Conservation (phyloP, 2,888 invertebrate genomes). For the Cephus pulcher region DNA sequence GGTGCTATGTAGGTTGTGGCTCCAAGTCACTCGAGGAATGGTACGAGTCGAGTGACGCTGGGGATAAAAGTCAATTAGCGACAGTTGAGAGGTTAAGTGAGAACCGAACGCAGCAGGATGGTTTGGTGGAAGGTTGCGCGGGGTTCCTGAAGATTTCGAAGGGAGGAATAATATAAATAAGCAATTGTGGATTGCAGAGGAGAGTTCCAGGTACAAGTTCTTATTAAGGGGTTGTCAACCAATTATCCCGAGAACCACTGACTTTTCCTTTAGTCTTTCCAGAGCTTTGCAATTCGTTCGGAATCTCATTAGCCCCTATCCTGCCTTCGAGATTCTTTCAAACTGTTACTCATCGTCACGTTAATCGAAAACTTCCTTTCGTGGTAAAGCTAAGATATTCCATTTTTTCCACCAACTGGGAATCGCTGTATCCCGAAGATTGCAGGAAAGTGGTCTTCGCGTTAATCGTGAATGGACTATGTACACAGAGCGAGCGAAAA, state of each 20-base stretch:
- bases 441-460: not conserved
- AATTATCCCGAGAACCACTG: not conserved
- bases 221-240: not conserved
- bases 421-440: not conserved
- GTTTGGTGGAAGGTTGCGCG: not conserved
- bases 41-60: not conserved
- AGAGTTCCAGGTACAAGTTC: not conserved
- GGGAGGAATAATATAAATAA: constrained; percentile 27
- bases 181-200: constrained; percentile 15
- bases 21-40: too few relatives aligned
- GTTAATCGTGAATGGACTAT: not conserved
- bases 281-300: not conserved
- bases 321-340: not conserved
- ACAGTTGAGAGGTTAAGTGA: constrained; percentile 33
- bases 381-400: too few relatives aligned
- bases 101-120: constrained; percentile 21
- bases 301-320: not conserved
- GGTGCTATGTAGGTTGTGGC: not conserved
- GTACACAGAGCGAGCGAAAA: not conserved
- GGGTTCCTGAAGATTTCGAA: constrained; percentile 2
- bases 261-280: not conserved
- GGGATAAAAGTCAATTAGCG: constrained; percentile 38
- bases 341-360: too few relatives aligned
- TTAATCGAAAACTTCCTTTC: too few relatives aligned
- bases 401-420: not conserved